phyloP scores from a whole-genome alignment of 2,113 vertebrate genomes.

The Bolborhynchus lineola region DNA sequence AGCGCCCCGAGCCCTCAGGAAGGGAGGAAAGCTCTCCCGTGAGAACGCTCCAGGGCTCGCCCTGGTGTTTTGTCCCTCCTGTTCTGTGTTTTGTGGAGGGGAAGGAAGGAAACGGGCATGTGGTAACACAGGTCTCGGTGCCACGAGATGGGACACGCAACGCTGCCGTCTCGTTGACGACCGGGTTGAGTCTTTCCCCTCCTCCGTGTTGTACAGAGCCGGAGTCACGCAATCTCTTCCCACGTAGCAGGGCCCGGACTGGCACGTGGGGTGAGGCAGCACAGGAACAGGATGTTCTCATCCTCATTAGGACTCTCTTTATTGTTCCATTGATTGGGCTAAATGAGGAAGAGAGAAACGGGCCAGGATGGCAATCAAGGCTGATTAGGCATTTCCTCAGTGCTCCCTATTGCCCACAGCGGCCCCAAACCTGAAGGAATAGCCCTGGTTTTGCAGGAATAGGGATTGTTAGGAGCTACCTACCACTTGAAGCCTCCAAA shows the following conservation, averaged over 20 bases:
- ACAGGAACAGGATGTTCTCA: background rate
- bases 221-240: background rate
- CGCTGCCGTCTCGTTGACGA: fast-evolving
- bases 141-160: fast-evolving
- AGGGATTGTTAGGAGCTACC: background rate
- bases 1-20: background rate
- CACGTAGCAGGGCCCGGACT: background rate
- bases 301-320: background rate
- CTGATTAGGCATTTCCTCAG: conserved; percentile 18
- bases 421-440: background rate
- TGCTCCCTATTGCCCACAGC: background rate
- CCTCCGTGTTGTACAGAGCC: background rate
- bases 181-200: background rate
- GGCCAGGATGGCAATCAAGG: background rate
- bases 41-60: background rate
- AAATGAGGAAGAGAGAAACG: background rate
- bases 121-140: background rate
- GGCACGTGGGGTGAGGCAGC: fast-evolving
- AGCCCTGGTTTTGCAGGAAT: background rate
- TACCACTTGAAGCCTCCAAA: background rate
- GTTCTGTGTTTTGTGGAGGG: fast-evolving
- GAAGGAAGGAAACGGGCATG: background rate
- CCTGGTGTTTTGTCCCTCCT: background rate
- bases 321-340: conserved; percentile 3
- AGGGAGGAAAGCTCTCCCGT: fast-evolving